These are phyloP conservation scores for Neodon shergylaensis DNA, from an alignment of 2,113 vertebrate species.

Conservation along the genomic window DNA sequence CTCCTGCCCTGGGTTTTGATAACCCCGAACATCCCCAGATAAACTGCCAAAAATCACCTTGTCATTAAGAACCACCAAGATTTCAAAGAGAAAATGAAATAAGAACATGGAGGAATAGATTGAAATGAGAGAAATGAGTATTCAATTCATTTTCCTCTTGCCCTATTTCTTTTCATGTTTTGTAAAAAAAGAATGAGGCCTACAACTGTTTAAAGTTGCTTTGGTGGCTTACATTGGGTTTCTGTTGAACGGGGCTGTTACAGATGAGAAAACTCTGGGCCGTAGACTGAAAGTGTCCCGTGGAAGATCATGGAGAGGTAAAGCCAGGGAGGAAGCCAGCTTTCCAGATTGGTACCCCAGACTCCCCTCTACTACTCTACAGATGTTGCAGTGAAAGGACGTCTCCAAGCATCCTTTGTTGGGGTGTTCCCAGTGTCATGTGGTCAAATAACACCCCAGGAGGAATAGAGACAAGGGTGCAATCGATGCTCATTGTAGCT, in stretches of 20 bases:
- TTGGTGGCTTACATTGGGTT: neutral
- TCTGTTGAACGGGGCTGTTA: neutral
- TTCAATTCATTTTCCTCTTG: neutral
- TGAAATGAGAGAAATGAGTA: neutral
- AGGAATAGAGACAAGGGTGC: neutral
- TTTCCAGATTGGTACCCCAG: neutral
- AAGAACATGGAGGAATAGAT: neutral
- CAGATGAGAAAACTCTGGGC: neutral
- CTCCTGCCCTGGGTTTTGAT: neutral
- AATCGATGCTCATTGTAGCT: neutral
- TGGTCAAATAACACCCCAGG: neutral
- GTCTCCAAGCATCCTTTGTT: neutral
- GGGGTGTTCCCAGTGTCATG: neutral
- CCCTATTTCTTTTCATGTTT: neutral
- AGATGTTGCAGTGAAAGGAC: neutral
- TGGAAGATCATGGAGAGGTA: neutral
- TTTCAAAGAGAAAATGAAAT: neutral
- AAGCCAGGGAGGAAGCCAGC: neutral
- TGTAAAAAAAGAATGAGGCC: neutral
- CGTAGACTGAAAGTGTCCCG: neutral
- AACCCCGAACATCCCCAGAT: neutral
- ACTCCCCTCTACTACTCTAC: neutral
- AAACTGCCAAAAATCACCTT: neutral
- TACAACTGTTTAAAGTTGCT: neutral
- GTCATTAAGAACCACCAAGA: neutral